Percentiles rank a stretch among this genome's conserved stretches.
Evolutionary conservation across 2,113 vertebrate species (phyloP).

Genomic region (Engraulis encrasicolus): DNA sequence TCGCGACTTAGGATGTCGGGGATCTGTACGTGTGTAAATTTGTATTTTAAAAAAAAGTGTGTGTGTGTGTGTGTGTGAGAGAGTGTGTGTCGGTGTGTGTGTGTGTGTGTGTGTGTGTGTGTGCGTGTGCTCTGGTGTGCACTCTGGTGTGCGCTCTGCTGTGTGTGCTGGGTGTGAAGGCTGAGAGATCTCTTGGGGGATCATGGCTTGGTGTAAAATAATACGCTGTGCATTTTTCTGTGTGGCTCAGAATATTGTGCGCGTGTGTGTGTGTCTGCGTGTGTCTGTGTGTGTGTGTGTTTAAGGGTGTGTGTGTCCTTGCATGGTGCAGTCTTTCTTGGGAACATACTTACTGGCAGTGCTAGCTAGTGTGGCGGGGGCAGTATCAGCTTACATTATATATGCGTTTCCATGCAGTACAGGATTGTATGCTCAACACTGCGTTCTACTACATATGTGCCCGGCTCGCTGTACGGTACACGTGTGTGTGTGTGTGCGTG

Average conservation of each 20-base stretch:
- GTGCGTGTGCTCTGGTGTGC: neutral
- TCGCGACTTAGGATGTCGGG: neutral
- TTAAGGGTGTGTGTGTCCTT: neutral
- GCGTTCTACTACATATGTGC: too few species aligned
- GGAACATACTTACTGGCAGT: neutral
- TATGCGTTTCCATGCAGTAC: conserved; percentile 1
- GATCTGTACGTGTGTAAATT: neutral
- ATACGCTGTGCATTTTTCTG: neutral
- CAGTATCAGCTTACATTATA: conserved; percentile 5
- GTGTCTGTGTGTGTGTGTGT: neutral
- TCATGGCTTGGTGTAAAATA: conserved; percentile 16
- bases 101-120: neutral
- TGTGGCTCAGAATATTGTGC: neutral
- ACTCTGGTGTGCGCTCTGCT: neutral
- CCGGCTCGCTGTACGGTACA: too few species aligned
- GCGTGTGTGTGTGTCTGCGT: neutral
- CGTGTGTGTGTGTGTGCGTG: too few species aligned
- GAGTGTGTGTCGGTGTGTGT: conserved; percentile 4
- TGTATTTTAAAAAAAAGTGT: too few species aligned
- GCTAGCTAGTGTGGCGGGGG: neutral
- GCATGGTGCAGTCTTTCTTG: neutral
- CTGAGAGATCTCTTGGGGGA: conserved; percentile 14
- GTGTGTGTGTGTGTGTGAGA: neutral
- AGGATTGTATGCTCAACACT: neutral
- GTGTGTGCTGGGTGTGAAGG: conserved; percentile 6